phyloP scores from a whole-genome alignment of 2,888 invertebrate species.

The Caenorhabditis afra region DNA sequence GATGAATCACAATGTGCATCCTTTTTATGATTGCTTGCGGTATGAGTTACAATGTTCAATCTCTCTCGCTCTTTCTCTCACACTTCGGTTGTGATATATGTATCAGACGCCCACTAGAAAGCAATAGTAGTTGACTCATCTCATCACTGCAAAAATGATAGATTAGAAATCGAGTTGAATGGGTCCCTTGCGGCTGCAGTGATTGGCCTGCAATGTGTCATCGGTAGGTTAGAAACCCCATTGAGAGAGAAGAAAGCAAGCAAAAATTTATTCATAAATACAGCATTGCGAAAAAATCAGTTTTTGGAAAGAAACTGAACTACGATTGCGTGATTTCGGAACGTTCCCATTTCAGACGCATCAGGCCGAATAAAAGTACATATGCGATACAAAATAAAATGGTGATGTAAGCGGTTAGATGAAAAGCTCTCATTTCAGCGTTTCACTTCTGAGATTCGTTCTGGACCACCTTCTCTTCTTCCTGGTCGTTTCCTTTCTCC shows the following conservation, averaged over 20 bases:
- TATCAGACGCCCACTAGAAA: not conserved
- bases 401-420: no score
- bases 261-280: constrained; percentile 36
- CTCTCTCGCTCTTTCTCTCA: not conserved
- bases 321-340: not conserved
- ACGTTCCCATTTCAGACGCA: not conserved
- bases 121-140: constrained; percentile 24
- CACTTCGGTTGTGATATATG: not conserved
- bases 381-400: not conserved
- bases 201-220: constrained; percentile 23
- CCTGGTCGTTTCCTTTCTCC: not conserved
- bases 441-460: not conserved
- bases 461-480: constrained; percentile 9
- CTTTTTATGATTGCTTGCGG: constrained; percentile 47
- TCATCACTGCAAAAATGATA: constrained; percentile 15
- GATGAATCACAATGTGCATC: constrained; percentile 56
- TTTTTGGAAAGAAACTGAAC: not conserved
- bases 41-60: constrained; percentile 36
- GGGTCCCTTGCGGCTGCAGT: constrained; percentile 12
- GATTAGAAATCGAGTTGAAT: constrained; percentile 20
- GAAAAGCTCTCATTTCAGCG: not conserved
- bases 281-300: not conserved
- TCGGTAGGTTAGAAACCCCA: not conserved
- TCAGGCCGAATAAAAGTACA: not conserved
- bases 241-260: not conserved